Evolutionary conservation across 1,140 invertebrate genomes (phyloP).

Genomic region (Eumaeus atala): DNA sequence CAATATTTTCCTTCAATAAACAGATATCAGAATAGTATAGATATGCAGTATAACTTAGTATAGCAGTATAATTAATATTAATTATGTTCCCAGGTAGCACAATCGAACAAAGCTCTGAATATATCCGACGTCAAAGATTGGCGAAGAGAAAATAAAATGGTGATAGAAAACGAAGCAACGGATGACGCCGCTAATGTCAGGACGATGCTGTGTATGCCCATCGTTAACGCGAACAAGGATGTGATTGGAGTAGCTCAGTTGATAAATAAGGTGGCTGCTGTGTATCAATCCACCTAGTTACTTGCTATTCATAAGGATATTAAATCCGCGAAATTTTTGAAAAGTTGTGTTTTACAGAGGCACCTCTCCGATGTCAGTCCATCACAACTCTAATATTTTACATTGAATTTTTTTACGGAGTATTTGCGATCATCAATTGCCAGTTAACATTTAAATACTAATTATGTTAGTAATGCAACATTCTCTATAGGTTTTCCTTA

Average conservation of each 20-base stretch:
- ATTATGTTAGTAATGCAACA: too few relatives aligned
- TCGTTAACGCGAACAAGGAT: conserved; percentile 89
- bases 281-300: neutral
- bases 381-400: too few relatives aligned
- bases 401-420: too few relatives aligned
- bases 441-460: too few relatives aligned
- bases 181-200: conserved; percentile 79
- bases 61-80: conserved; percentile 6
- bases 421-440: neutral
- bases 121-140: conserved; percentile 82
- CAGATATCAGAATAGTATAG: too few relatives aligned
- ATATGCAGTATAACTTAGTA: too few relatives aligned
- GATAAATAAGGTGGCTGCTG: conserved; percentile 87
- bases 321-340: too few relatives aligned
- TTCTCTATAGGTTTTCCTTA: too few relatives aligned
- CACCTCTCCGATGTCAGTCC: too few relatives aligned
- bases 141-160: conserved; percentile 46
- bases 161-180: conserved; percentile 33
- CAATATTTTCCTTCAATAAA: too few relatives aligned
- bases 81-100: conserved; percentile 81
- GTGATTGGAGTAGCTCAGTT: conserved; percentile 95
- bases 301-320: neutral
- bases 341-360: too few relatives aligned
- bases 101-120: conserved; percentile 87
- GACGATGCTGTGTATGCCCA: conserved; percentile 92